Percentiles rank a stretch among this genome's conserved stretches.
These are phyloP conservation scores for Chromoteleia sp. DNA, from an alignment of 2,888 invertebrate species.

Conservation along the genomic window DNA sequence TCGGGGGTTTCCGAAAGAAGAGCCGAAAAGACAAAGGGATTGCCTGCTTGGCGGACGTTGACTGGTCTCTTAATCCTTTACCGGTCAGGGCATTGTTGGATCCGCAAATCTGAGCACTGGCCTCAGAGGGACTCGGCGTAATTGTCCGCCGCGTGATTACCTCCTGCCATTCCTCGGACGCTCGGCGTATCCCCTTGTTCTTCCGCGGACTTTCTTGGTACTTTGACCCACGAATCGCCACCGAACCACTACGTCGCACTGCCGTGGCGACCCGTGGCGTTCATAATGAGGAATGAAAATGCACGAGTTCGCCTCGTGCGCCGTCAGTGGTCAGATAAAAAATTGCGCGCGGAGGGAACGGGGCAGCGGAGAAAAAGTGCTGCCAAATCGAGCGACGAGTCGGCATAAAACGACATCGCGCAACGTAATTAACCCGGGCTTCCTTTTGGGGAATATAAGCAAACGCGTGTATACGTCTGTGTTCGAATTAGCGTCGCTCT, in stretches of 20 bases:
- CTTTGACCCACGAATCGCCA: slow-evolving; percentile 58
- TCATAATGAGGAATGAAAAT: slow-evolving; percentile 67
- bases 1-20: slow-evolving; percentile 75
- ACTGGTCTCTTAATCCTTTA: slow-evolving; percentile 78
- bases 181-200: slow-evolving; percentile 42
- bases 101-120: slow-evolving; percentile 69
- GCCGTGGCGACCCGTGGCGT: slow-evolving; percentile 25
- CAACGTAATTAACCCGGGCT: slow-evolving; percentile 41
- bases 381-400: slow-evolving; percentile 23
- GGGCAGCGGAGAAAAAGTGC: slow-evolving; percentile 4
- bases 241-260: slow-evolving; percentile 40
- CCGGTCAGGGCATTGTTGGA: slow-evolving; percentile 68
- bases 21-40: slow-evolving; percentile 75
- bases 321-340: neutral
- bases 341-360: neutral
- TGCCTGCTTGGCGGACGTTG: slow-evolving; percentile 70
- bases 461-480: slow-evolving; percentile 12
- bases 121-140: slow-evolving; percentile 76
- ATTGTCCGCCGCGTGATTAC: slow-evolving; percentile 79
- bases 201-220: slow-evolving; percentile 66
- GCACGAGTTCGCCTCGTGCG: slow-evolving; percentile 49
- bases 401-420: slow-evolving; percentile 21
- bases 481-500: slow-evolving; percentile 46
- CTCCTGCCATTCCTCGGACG: slow-evolving; percentile 67
- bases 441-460: slow-evolving; percentile 28